Evolutionary conservation across 1,140 invertebrate genomes (phyloP), one percentile per base, ranked within the genome.

Genomic region (Nomia melanderi): DNA sequence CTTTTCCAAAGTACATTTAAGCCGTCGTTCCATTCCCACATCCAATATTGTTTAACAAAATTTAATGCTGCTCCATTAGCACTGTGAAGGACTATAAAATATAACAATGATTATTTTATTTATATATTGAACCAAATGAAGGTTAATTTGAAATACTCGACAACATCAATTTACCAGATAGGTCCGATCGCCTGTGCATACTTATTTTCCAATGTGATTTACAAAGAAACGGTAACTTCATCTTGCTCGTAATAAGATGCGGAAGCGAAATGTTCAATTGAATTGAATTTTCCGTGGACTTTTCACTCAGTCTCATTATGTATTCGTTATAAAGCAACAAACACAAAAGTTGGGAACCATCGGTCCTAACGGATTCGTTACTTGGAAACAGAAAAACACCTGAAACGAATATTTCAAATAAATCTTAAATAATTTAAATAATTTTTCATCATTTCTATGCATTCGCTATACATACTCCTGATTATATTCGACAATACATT

Each of bases 401-500:
- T 94, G 71, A 81, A 71, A 79, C 74, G 57, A 25, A 78, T 53
- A 62, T 63, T n/a, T 60, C 70, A 53, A 7, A 12, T 12, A 63
- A 70, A 33, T 17, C n/a, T n/a, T n/a, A n/a, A 47, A 31, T 53
- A 41, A 3, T 57, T 53, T 9, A 31, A 77, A 47, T 62, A 57
- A 29, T 36, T 23, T n/a, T 0, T 64, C 31, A 57, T 33, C 41
- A 78, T 78, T 56, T 44, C 53, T 62, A 25, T 62, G 33, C 6
- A n/a, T 77, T 64, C 20, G 23, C 33, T 60, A 63, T 76, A 85
- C 84, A 81, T 91, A 95, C 94, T 94, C 92, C 95, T 91, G 47
- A 95, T 78, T 62, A 95, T 91, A 76, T 93, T 93, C 73, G 93
- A 90, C 54, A 93, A 91, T 54, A 95, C 83, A 73, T 94, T 92